phyloP scores from a whole-genome alignment of 64 coral and sea anemone genomes.

The Porites australiensis region DNA sequence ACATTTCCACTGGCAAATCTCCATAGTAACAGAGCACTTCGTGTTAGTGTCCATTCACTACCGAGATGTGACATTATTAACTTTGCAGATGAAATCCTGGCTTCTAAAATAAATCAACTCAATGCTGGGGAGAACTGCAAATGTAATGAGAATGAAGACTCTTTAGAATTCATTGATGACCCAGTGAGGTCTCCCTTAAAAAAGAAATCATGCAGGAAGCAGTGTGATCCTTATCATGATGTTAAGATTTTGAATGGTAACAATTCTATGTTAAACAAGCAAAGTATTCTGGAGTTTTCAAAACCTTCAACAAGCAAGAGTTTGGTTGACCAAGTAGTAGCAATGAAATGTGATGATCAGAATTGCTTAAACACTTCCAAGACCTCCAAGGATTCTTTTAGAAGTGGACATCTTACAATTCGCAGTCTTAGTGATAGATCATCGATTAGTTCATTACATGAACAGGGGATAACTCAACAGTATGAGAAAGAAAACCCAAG shows the following conservation, averaged over 20 bases:
- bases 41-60: constrained; percentile 62
- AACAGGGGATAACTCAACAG: neutral
- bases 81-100: constrained; percentile 21
- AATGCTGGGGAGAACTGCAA: neutral
- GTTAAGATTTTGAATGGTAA: neutral
- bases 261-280: neutral
- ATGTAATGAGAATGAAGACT: neutral
- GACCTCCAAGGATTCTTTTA: neutral
- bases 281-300: constrained; percentile 15
- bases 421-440: neutral
- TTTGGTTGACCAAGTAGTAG: neutral
- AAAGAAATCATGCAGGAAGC: constrained; percentile 27
- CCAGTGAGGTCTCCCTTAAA: constrained; percentile 28
- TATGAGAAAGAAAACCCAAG: neutral
- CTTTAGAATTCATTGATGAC: neutral
- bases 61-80: constrained; percentile 62
- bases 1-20: constrained; percentile 74
- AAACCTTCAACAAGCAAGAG: constrained; percentile 43
- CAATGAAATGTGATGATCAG: neutral
- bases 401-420: neutral
- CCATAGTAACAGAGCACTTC: constrained; percentile 12
- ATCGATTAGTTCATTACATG: neutral
- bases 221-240: neutral
- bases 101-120: constrained; percentile 26
- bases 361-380: constrained; percentile 9